Evolutionary conservation across 1,140 invertebrate genomes (phyloP).

Genomic region (Bombus confusus): DNA sequence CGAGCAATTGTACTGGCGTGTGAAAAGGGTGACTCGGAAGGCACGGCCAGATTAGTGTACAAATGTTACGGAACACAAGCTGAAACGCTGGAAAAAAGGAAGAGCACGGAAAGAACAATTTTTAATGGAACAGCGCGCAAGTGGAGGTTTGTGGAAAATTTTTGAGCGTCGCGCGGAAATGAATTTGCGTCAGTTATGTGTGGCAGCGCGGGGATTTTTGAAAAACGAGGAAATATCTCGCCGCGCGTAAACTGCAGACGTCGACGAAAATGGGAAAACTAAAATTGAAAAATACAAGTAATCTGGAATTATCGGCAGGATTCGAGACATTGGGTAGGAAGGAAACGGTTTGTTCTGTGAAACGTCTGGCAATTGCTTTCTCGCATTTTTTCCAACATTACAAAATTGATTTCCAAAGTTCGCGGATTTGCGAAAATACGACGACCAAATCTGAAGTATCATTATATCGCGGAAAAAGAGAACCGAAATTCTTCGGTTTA

Average conservation of each 20-base stretch:
- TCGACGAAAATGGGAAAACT: background rate
- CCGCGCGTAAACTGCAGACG: background rate
- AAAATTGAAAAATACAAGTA: background rate
- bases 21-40: slow-evolving; percentile 3
- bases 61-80: background rate
- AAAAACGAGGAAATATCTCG: background rate
- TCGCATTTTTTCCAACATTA: too few species aligned
- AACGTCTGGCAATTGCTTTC: too few species aligned
- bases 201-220: background rate
- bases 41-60: background rate
- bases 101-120: background rate
- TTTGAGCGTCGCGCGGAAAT: background rate
- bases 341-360: too few species aligned
- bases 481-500: too few species aligned
- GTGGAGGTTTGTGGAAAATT: background rate
- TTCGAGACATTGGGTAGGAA: too few species aligned
- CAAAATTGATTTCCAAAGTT: too few species aligned
- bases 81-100: background rate
- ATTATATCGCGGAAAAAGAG: too few species aligned
- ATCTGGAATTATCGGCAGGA: too few species aligned
- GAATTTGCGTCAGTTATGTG: background rate
- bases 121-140: slow-evolving; percentile 8
- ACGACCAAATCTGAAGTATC: too few species aligned
- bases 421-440: too few species aligned
- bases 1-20: background rate